These are phyloP conservation scores for Caenorhabditis plicata DNA, from an alignment of 2,888 invertebrate genomes.

Conservation along the genomic window DNA sequence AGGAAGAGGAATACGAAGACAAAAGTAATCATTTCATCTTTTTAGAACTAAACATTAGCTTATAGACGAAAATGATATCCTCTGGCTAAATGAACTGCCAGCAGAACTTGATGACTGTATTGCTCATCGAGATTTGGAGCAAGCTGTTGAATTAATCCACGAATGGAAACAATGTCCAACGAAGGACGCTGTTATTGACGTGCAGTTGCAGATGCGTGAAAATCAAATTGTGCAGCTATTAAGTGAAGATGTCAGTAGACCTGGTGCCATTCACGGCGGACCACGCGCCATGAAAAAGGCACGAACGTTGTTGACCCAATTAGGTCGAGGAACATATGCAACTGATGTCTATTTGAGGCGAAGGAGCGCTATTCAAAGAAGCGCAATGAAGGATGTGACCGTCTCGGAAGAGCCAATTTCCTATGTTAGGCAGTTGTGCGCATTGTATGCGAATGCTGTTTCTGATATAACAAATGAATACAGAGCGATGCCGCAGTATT, in stretches of 20 bases:
- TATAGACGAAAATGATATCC: constrained; percentile 44
- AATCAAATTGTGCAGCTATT: constrained; percentile 56
- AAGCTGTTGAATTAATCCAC: constrained; percentile 61
- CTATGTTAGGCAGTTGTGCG: constrained; percentile 56
- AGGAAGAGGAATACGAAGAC: constrained; percentile 18
- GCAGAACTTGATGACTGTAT: constrained; percentile 62
- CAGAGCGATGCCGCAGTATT: constrained; percentile 44
- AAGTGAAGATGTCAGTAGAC: constrained; percentile 57
- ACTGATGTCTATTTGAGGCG: constrained; percentile 59
- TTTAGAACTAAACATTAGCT: neutral
- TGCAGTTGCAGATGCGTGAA: constrained; percentile 56
- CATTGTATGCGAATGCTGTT: constrained; percentile 49
- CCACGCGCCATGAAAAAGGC: constrained; percentile 55
- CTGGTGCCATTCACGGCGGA: constrained; percentile 59
- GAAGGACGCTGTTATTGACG: constrained; percentile 49
- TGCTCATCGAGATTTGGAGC: constrained; percentile 58
- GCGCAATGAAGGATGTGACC: constrained; percentile 44
- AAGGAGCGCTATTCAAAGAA: constrained; percentile 47
- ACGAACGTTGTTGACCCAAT: constrained; percentile 36
- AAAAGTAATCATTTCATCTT: neutral
- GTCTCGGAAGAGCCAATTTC: constrained; percentile 52
- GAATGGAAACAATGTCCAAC: constrained; percentile 60
- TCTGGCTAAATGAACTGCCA: constrained; percentile 57
- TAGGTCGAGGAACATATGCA: constrained; percentile 57
- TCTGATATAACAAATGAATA: constrained; percentile 56